Percentiles rank a stretch among this genome's conserved stretches.
phyloP scores from a whole-genome alignment of 2,888 invertebrate genomes.

The Biston stratarius region DNA sequence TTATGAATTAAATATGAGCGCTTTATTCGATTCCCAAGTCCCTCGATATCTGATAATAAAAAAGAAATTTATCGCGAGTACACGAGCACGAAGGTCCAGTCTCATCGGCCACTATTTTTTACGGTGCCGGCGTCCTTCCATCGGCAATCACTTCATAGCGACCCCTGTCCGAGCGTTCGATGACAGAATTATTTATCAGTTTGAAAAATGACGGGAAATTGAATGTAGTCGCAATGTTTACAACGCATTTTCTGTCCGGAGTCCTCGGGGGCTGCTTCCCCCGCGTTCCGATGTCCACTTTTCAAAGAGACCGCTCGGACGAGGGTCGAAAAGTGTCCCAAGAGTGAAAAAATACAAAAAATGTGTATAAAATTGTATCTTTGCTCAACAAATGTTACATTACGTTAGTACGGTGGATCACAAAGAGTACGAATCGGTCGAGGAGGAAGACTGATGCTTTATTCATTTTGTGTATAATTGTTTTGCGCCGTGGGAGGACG shows the following conservation, averaged over 20 bases:
- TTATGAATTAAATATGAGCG: conserved; percentile 87
- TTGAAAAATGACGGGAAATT: conserved; percentile 88
- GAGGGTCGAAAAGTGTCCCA: conserved; percentile 87
- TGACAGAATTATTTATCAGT: conserved; percentile 88
- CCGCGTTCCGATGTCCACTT: conserved; percentile 87
- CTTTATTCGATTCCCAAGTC: conserved; percentile 86
- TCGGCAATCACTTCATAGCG: conserved; percentile 86
- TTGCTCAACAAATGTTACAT: conserved; percentile 75
- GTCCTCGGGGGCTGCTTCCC: conserved; percentile 86
- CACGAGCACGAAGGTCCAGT: conserved; percentile 66
- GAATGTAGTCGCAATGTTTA: conserved; percentile 88
- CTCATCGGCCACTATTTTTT: conserved; percentile 84
- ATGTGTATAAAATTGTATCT: conserved; percentile 79
- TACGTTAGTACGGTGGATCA: conserved; percentile 75
- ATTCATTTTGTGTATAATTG: conserved; percentile 82
- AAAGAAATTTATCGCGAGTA: conserved; percentile 86
- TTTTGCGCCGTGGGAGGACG: conserved; percentile 71
- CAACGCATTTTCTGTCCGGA: conserved; percentile 85
- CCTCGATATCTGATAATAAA: conserved; percentile 87
- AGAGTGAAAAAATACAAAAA: conserved; percentile 83
- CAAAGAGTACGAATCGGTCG: conserved; percentile 65
- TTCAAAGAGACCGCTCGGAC: conserved; percentile 86
- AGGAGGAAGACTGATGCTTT: conserved; percentile 70
- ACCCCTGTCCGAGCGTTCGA: conserved; percentile 86
- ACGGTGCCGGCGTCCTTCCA: conserved; percentile 75